Evolutionary conservation across 2,888 invertebrate species (phyloP), one percentile per base, ranked within the genome.

Genomic region (Cataglyphis livida): DNA sequence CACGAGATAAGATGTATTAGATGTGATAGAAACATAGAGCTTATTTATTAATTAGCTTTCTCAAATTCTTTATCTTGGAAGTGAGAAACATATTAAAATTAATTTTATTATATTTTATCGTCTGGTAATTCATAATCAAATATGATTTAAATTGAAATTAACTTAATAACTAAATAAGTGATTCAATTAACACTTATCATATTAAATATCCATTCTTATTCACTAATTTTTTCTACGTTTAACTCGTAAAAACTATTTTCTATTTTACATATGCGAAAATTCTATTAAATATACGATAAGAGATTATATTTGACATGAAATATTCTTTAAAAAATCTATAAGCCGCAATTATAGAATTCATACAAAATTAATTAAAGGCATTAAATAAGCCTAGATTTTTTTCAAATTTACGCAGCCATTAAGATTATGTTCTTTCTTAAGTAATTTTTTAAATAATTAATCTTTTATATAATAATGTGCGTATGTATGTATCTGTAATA

Each of bases 41-140:
- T 10, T n/a, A 73, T 51, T 35, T 70, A 71, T 71, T 57, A 61
- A 73, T 12, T 73, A 61, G n/a, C n/a, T 18, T 25, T 18, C 38
- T 71, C 61, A 59, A 41, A 61, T 61, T 41, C 25, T 9, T 25
- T 59, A 41, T 61, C 10, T n/a, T 15, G 21, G 15, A 59, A 57
- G 0, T 73, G 1, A 73, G 28, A 41, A 38, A 6, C 10, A 18
- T 38, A 54, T 59, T 59, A 12, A 38, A 48, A 5, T 54, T n/a
- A 10, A 7, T 9, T 21, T 9, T 59, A 2, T 57, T 57, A 38
- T 57, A 41, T 28, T 12, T 28, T 25, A 3, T n/a, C n/a, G 18
- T 2, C 48, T 32, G 32, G 2, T 32, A 61, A 62, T 35, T 62
- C 4, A 35, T 32, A 35, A 32, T 9, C n/a, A 32, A 62, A 62